Evolutionary conservation across 2,113 vertebrate genomes (phyloP).

Genomic region (Siphamia tubifer): DNA sequence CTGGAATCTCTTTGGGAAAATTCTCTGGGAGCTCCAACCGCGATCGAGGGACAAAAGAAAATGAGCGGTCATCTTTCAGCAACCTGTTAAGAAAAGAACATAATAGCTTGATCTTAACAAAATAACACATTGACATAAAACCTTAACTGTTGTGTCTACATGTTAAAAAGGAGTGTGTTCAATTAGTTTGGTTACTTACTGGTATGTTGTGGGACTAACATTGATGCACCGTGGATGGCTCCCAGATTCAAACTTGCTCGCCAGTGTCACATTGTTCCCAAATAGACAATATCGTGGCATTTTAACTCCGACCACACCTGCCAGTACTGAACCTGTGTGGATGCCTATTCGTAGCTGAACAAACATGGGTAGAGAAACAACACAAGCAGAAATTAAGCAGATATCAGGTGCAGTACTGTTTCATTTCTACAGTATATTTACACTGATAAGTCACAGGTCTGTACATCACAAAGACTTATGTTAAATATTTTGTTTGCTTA

Average conservation of each 20-base stretch:
- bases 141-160: background rate
- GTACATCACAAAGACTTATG: too few relatives aligned
- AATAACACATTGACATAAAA: background rate
- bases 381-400: background rate
- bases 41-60: constrained; percentile 93
- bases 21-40: constrained; percentile 97
- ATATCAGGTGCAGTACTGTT: too few relatives aligned
- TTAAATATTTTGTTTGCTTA: too few relatives aligned
- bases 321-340: constrained; percentile 96
- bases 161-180: background rate
- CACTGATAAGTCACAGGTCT: too few relatives aligned
- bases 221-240: constrained; percentile 97
- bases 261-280: constrained; percentile 97
- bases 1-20: constrained; percentile 97
- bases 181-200: constrained; percentile 82
- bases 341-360: constrained; percentile 94
- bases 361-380: background rate
- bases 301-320: constrained; percentile 95
- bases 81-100: constrained; percentile 78
- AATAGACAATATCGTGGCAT: constrained; percentile 99
- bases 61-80: constrained; percentile 92
- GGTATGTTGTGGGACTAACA: constrained; percentile 94
- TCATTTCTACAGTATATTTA: too few relatives aligned
- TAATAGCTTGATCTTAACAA: background rate
- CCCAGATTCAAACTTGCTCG: constrained; percentile 98